phyloP scores from a whole-genome alignment of 2,888 invertebrate species.

The Ochlodes sylvanus region DNA sequence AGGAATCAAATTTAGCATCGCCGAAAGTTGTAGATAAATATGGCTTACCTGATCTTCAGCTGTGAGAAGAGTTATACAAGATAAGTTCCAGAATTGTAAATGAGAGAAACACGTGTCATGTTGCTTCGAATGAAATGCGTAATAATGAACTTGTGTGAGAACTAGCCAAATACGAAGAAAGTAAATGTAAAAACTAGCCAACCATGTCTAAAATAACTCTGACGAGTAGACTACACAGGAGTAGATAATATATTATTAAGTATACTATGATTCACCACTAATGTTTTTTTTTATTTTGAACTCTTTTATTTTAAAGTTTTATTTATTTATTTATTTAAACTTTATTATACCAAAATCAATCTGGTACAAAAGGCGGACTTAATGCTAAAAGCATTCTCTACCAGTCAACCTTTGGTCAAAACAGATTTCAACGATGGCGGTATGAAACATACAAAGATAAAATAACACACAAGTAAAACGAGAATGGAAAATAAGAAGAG shows the following conservation, averaged over 20 bases:
- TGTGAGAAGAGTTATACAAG: background rate
- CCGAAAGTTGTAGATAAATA: background rate
- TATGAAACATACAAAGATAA: too few species aligned
- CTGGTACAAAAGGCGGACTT: too few species aligned
- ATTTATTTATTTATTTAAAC: too few species aligned
- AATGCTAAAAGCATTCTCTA: too few species aligned
- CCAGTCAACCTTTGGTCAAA: too few species aligned
- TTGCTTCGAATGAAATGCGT: conserved; percentile 14
- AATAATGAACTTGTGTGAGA: conserved; percentile 9
- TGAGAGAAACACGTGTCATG: conserved; percentile 3
- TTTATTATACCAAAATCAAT: too few species aligned
- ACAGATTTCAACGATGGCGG: too few species aligned
- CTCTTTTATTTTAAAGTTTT: too few species aligned
- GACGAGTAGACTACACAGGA: conserved; percentile 48
- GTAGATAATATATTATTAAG: conserved; percentile 9
- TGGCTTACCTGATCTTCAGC: conserved; percentile 1
- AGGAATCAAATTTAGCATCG: background rate
- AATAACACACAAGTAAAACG: too few species aligned
- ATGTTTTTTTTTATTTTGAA: too few species aligned
- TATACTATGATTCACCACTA: conserved; percentile 30
- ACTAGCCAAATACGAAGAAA: conserved; percentile 60
- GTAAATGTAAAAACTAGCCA: conserved; percentile 55
- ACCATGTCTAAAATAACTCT: conserved; percentile 58
- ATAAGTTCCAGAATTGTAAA: conserved; percentile 13
- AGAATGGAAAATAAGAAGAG: too few species aligned